Evolutionary conservation across 2,888 invertebrate species (phyloP), one percentile per base, ranked within the genome.

Genomic region (Metopia argyrocephala): DNA sequence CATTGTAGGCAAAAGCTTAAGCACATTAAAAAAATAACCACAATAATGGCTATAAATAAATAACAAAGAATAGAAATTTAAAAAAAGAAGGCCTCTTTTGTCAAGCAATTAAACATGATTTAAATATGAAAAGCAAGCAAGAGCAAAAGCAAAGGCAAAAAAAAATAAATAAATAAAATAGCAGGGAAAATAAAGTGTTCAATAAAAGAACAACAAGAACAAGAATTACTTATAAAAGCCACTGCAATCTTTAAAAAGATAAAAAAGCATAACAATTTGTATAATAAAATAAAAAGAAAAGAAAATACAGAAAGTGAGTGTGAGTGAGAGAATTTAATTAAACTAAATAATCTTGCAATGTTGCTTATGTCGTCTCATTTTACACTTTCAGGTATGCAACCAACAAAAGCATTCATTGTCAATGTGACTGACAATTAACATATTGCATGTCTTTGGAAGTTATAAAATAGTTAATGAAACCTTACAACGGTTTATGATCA

Each of bases 21-120:
- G n/a, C n/a, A n/a, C n/a, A n/a, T n/a, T n/a, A n/a, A n/a, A n/a
- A n/a, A n/a, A n/a, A n/a, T n/a, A n/a, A n/a, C n/a, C n/a, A n/a
- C n/a, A n/a, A n/a, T n/a, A n/a, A n/a, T n/a, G n/a, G n/a, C n/a
- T n/a, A 38, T 38, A 38, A 38, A 15, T 38, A 38, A 38, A 38
- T 38, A 38, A 15, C 15, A 38, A 71, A 38, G 59, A 73, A 73
- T 50, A 45, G 56, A 46, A 76, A 61, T 28, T 74, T 48, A 45
- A 70, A 59, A 69, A 76, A 65, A 76, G 64, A 9, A 23, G 27
- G 56, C 65, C 56, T 64, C 15, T 15, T 79, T 76, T 76, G 71
- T 76, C 76, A 68, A 71, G 50, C 69, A 78, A 78, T 78, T 71
- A 78, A 76, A 71, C 52, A 61, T 20, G 6, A 38, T 15, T n/a